Evolutionary conservation across 2,888 invertebrate genomes (phyloP).

Genomic region (Ophion obscuratus): DNA sequence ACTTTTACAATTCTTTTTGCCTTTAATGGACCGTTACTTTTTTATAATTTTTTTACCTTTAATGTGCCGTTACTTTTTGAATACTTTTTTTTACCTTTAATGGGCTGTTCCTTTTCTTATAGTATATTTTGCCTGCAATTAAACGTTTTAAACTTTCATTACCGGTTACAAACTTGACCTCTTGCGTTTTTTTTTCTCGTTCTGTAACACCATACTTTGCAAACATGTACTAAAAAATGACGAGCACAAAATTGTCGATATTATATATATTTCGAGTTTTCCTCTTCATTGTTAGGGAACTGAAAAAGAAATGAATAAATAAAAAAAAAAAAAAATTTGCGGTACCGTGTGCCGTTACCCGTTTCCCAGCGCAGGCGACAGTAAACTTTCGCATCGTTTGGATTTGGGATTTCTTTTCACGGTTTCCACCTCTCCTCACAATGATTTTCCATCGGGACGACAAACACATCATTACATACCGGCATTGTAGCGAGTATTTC

Average conservation of each 20-base stretch:
- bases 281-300: constrained; percentile 2
- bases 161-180: constrained; percentile 5
- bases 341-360: not conserved
- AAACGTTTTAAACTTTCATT: constrained; percentile 13
- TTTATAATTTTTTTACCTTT: too few relatives aligned
- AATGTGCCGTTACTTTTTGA: too few relatives aligned
- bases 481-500: constrained; percentile 9
- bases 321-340: not conserved
- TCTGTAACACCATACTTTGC: too few relatives aligned
- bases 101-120: not conserved
- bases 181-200: not conserved
- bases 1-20: not conserved
- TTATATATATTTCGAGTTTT: constrained; percentile 16
- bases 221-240: too few relatives aligned
- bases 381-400: constrained; percentile 4
- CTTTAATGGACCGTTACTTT: too few relatives aligned
- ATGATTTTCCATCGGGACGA: constrained; percentile 8
- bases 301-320: constrained; percentile 8
- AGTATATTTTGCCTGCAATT: not conserved
- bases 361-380: not conserved
- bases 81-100: not conserved
- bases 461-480: constrained; percentile 11
- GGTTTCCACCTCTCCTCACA: constrained; percentile 8
- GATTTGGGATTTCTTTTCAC: constrained; percentile 5
- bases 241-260: not conserved